Conservation (phyloP, 2,797 vertebrate genomes). For the Scleropages formosus region DNA sequence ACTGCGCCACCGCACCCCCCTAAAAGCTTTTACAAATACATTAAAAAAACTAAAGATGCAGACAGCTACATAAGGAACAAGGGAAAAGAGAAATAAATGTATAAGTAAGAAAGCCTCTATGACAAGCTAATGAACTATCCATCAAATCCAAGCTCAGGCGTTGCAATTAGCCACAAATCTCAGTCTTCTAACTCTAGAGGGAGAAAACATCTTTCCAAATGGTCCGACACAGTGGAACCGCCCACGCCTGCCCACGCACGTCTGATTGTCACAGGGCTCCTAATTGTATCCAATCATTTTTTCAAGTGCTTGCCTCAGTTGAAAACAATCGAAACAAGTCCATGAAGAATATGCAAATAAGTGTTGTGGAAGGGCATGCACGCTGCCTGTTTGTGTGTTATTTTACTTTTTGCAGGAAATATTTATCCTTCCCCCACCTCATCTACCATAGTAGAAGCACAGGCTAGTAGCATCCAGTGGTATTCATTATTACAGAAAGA, state of each 20-base stretch:
- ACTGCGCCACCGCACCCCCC: slow-evolving; percentile 11
- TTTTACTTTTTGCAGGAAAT: neutral
- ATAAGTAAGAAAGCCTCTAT: slow-evolving; percentile 7
- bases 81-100: neutral
- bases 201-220: neutral
- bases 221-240: neutral
- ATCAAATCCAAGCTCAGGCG: neutral
- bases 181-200: neutral
- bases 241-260: neutral
- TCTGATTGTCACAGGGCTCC: neutral
- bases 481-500: neutral
- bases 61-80: slow-evolving; percentile 11
- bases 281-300: neutral
- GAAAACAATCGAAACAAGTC: no score
- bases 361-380: neutral
- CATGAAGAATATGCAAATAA: neutral
- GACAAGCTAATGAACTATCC: neutral
- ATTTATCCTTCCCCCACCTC: neutral
- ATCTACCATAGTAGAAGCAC: neutral
- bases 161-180: slow-evolving; percentile 13
- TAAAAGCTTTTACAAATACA: slow-evolving; percentile 20
- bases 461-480: neutral
- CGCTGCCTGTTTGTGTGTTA: slow-evolving; percentile 4
- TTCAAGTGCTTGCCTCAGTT: neutral
- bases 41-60: neutral